Evolutionary conservation across 2,797 vertebrate genomes (phyloP).

Genomic region (Semotilus atromaculatus): DNA sequence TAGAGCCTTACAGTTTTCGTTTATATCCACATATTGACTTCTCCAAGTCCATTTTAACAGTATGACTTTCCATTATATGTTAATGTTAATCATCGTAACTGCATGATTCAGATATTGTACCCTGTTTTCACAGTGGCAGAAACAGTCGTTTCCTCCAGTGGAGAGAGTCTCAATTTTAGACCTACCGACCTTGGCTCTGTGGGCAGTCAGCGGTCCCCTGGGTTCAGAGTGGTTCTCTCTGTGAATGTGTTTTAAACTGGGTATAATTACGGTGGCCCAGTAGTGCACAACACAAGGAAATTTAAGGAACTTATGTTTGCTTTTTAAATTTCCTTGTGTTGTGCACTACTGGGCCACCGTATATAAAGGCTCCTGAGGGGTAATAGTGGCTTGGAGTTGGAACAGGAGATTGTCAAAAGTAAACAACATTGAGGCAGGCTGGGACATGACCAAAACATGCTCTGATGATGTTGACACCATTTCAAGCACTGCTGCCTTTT

Average conservation of each 20-base stretch:
- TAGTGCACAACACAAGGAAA: too few species aligned
- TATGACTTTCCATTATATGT: neutral
- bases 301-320: too few species aligned
- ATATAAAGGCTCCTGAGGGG: slow-evolving; percentile 24
- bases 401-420: slow-evolving; percentile 65
- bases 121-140: neutral
- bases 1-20: neutral
- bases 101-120: neutral
- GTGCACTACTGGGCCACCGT: too few species aligned
- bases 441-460: slow-evolving; percentile 26
- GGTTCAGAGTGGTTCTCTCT: slow-evolving; percentile 11
- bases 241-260: slow-evolving; percentile 33
- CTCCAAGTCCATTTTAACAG: neutral
- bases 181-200: neutral
- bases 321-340: too few species aligned
- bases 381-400: slow-evolving; percentile 57
- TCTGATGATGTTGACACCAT: slow-evolving; percentile 21
- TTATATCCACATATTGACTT: neutral
- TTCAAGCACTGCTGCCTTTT: slow-evolving; percentile 3
- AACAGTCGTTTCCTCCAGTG: neutral
- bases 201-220: neutral
- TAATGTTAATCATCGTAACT: neutral
- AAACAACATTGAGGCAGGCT: slow-evolving; percentile 61
- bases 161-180: neutral
- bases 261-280: slow-evolving; percentile 18